Evolutionary conservation across 1,140 invertebrate species (phyloP).

Genomic region (Drosophila auraria): DNA sequence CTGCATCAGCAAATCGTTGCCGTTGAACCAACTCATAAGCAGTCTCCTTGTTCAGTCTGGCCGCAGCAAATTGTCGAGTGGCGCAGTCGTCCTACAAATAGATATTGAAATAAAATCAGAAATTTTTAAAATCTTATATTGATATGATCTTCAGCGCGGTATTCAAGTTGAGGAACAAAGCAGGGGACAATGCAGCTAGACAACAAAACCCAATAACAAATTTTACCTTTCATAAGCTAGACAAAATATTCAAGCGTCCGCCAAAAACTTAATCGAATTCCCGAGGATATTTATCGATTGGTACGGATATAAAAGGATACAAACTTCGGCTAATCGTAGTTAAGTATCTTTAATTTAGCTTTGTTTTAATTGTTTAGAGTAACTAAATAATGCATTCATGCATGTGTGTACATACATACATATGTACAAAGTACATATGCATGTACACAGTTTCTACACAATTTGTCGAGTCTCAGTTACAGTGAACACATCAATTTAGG

Average conservation of each 20-base stretch:
- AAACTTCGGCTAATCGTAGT: too few species aligned
- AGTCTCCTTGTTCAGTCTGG: conserved; percentile 81
- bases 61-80: conserved; percentile 83
- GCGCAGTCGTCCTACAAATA: conserved; percentile 69
- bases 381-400: not conserved
- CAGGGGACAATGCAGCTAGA: too few species aligned
- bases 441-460: not conserved
- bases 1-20: conserved; percentile 38
- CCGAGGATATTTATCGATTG: not conserved
- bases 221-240: too few species aligned
- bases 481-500: not conserved
- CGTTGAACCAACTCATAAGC: conserved; percentile 72
- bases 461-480: not conserved
- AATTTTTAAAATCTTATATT: conserved; percentile 5
- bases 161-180: too few species aligned
- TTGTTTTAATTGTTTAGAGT: not conserved
- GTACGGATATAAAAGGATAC: too few species aligned
- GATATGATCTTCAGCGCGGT: too few species aligned
- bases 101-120: not conserved
- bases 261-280: not conserved
- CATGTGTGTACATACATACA: not conserved
- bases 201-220: too few species aligned
- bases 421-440: not conserved
- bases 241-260: too few species aligned
- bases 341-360: too few species aligned